Evolutionary conservation across 1,140 invertebrate species (phyloP).

Genomic region (Drosophila rhopaloa): DNA sequence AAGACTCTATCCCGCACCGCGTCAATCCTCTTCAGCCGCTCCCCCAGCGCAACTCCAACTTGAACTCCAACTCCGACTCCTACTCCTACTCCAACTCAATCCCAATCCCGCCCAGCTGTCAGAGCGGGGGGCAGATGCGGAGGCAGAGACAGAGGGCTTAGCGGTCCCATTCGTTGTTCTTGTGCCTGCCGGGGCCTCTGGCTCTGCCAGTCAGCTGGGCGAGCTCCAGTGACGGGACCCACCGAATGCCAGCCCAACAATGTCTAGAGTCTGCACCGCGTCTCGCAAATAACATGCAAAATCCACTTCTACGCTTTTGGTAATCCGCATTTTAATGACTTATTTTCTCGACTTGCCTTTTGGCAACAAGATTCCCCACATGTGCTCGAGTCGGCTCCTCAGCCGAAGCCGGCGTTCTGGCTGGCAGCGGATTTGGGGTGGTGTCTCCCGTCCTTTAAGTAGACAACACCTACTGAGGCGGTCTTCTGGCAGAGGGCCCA

Average conservation of each 20-base stretch:
- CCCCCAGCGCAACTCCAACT: background rate
- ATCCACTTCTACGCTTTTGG: constrained; percentile 78
- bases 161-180: constrained; percentile 37
- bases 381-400: constrained; percentile 30
- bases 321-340: constrained; percentile 82
- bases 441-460: constrained; percentile 31
- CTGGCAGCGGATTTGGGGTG: constrained; percentile 29
- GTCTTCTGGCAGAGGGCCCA: constrained; percentile 25
- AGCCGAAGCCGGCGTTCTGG: background rate
- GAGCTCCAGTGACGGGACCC: constrained; percentile 48
- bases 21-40: constrained; percentile 9
- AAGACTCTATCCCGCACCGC: constrained; percentile 20
- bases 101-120: constrained; percentile 24
- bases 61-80: constrained; percentile 29
- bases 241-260: constrained; percentile 41
- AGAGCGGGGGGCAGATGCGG: constrained; percentile 7
- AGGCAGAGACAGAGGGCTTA: constrained; percentile 52
- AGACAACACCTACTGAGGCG: constrained; percentile 57
- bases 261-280: constrained; percentile 61
- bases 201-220: constrained; percentile 58
- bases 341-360: constrained; percentile 77
- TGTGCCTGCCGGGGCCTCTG: constrained; percentile 38
- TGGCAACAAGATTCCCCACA: constrained; percentile 60
- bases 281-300: constrained; percentile 74
- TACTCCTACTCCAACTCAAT: background rate